Percentiles rank a stretch among this genome's conserved stretches.
Conservation (phyloP, 2,113 vertebrate species). For the Oxygymnocypris stewartii region DNA sequence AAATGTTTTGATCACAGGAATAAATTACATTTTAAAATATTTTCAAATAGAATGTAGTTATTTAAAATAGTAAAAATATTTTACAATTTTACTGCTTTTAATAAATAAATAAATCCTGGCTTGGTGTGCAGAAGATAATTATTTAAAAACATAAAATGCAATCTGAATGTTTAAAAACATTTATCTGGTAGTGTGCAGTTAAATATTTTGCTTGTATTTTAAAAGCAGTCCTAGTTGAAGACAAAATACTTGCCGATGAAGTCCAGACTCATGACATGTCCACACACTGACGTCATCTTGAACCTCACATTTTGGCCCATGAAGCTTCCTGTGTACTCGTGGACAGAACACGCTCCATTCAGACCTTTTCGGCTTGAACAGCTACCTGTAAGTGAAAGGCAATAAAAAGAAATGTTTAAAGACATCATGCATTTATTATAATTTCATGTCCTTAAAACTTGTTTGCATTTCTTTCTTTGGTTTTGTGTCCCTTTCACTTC, state of each 20-base stretch:
- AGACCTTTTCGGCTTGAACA: slow-evolving; percentile 89
- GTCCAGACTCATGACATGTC: slow-evolving; percentile 97
- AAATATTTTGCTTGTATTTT: background rate
- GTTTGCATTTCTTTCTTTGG: background rate
- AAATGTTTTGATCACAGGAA: no score
- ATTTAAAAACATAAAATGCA: no score
- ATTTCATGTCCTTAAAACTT: background rate
- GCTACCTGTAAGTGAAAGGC: slow-evolving; percentile 72
- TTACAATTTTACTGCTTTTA: no score
- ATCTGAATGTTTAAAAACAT: no score
- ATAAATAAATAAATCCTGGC: no score
- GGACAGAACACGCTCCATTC: slow-evolving; percentile 90
- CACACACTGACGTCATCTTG: slow-evolving; percentile 98
- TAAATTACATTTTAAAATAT: no score
- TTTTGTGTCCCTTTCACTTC: background rate
- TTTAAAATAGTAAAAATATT: no score
- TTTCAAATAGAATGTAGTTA: no score
- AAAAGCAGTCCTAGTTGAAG: background rate
- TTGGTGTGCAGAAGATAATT: no score
- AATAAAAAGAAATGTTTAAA: background rate
- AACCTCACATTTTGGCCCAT: slow-evolving; percentile 83
- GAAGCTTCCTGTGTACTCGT: slow-evolving; percentile 87
- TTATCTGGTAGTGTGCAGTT: no score
- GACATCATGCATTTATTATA: background rate
- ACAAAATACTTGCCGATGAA: slow-evolving; percentile 83